Conservation (phyloP, 2,797 vertebrate species). For the Brachyalestes nurse region DNA sequence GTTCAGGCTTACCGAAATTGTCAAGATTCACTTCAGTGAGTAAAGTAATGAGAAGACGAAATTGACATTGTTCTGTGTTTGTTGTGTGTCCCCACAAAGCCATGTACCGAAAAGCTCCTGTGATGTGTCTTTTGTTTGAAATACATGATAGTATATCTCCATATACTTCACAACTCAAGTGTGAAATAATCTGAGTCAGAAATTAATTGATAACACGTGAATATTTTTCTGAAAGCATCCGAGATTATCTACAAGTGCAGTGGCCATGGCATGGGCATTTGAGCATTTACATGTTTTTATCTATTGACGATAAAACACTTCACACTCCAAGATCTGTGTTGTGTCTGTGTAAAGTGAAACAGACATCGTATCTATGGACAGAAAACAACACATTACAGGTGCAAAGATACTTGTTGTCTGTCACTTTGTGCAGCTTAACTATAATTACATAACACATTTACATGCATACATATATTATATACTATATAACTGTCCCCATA, state of each 20-base stretch:
- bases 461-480: no score
- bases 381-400: background rate
- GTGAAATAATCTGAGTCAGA: constrained; percentile 36
- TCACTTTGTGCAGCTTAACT: no score
- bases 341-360: background rate
- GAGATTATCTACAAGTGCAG: constrained; percentile 41
- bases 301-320: constrained; percentile 23
- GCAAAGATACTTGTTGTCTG: background rate
- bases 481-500: no score
- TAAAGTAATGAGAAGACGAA: constrained; percentile 59
- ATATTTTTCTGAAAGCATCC: constrained; percentile 30
- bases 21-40: constrained; percentile 59
- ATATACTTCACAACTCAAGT: constrained; percentile 52
- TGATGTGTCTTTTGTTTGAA: constrained; percentile 40
- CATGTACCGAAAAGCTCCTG: constrained; percentile 36
- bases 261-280: constrained; percentile 25
- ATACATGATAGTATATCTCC: constrained; percentile 37
- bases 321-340: constrained; percentile 16
- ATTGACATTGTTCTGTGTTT: constrained; percentile 58
- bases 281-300: constrained; percentile 21
- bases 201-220: constrained; percentile 45
- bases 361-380: background rate
- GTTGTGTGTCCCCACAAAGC: constrained; percentile 25
- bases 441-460: no score
- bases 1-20: constrained; percentile 59